These are phyloP conservation scores for Labia minor DNA, from an alignment of 2,888 invertebrate genomes.

Conservation along the genomic window DNA sequence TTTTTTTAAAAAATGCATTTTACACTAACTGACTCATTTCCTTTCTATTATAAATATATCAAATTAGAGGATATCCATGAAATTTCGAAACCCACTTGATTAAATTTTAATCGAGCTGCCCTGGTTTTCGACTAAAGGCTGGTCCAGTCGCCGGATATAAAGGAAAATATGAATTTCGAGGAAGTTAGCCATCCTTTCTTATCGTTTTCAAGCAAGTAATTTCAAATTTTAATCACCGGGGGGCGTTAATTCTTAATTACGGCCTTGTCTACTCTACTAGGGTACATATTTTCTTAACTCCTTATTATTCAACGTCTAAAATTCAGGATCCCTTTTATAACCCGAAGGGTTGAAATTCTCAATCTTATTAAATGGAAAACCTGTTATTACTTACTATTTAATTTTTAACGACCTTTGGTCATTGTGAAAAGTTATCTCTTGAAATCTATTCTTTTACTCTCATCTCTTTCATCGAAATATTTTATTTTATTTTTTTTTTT, in stretches of 20 bases:
- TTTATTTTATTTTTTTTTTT: too few species aligned
- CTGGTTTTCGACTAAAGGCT: neutral
- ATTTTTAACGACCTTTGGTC: neutral
- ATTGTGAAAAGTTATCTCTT: neutral
- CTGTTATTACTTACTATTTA: slow-evolving; percentile 4
- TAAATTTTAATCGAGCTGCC: neutral
- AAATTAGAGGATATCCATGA: too few species aligned
- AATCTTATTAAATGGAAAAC: neutral
- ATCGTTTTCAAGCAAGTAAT: neutral
- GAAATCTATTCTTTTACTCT: neutral
- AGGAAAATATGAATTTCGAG: neutral
- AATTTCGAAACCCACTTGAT: neutral
- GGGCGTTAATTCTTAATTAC: slow-evolving; percentile 7
- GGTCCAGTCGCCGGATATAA: neutral
- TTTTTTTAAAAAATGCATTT: too few species aligned
- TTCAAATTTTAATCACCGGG: slow-evolving; percentile 3
- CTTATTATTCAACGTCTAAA: neutral
- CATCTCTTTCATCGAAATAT: neutral
- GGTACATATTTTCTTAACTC: neutral
- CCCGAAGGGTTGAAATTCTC: neutral
- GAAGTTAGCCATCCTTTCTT: neutral
- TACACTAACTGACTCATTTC: too few species aligned
- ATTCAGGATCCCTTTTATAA: neutral
- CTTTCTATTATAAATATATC: too few species aligned
- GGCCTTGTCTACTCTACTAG: neutral